phyloP scores from a whole-genome alignment of 2,888 invertebrate species.

The Xestobium rufovillosum region DNA sequence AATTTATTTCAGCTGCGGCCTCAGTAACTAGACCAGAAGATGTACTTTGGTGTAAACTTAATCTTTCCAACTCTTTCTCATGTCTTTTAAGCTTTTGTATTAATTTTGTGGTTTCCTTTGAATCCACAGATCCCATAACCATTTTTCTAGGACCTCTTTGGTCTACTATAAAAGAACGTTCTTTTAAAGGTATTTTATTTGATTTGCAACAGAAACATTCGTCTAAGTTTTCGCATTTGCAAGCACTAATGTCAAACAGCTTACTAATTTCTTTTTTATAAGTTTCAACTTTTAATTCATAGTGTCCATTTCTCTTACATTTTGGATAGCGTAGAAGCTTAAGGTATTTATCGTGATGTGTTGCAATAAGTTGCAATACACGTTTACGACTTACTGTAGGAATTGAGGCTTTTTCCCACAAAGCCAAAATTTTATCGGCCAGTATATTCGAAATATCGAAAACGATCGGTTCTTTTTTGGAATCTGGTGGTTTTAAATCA shows the following conservation, averaged over 20 bases:
- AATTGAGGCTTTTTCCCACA: neutral
- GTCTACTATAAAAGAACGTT: neutral
- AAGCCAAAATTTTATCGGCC: neutral
- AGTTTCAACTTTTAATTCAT: neutral
- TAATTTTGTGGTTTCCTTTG: neutral
- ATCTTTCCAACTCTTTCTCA: too few relatives aligned
- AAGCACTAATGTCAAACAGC: neutral
- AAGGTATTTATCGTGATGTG: neutral
- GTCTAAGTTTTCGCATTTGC: neutral
- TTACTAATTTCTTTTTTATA: neutral
- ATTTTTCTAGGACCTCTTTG: conserved; percentile 1
- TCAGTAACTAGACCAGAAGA: neutral
- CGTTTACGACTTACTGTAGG: conserved; percentile 1
- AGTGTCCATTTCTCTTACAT: neutral
- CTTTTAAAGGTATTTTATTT: neutral
- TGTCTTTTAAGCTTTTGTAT: too few relatives aligned
- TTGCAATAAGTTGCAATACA: conserved; percentile 3
- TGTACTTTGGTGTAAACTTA: too few relatives aligned
- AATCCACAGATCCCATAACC: conserved; percentile 1
- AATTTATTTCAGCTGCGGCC: neutral
- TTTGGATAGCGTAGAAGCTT: neutral
- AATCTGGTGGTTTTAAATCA: conserved; percentile 2
- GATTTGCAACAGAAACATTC: neutral
- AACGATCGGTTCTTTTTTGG: neutral
- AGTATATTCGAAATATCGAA: neutral